Conservation (phyloP, 2,888 invertebrate species). For the Ectemnius continuus region DNA sequence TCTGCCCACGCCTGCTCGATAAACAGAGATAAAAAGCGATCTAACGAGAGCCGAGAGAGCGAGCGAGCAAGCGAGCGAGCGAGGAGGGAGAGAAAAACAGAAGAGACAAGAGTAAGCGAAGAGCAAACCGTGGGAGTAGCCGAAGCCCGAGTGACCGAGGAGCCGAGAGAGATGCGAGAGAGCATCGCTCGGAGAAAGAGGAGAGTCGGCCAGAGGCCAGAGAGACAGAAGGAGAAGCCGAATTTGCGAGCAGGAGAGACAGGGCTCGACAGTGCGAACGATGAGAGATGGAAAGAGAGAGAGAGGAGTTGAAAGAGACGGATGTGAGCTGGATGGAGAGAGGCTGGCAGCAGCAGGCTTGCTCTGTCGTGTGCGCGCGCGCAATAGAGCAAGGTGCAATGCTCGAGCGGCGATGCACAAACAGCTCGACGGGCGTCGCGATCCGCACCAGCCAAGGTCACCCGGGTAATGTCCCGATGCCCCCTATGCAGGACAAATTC, state of each 20-base stretch:
- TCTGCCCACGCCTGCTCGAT: slow-evolving; percentile 59
- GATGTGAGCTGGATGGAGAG: slow-evolving; percentile 27
- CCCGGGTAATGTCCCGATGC: slow-evolving; percentile 78
- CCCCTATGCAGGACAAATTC: slow-evolving; percentile 77
- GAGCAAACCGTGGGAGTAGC: slow-evolving; percentile 54
- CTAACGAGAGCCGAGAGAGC: slow-evolving; percentile 14
- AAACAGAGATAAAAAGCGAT: slow-evolving; percentile 33
- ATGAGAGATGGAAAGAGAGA: slow-evolving; percentile 29
- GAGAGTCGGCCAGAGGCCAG: not conserved
- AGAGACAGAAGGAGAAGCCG: slow-evolving; percentile 22
- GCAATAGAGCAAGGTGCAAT: slow-evolving; percentile 76
- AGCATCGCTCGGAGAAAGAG: slow-evolving; percentile 10
- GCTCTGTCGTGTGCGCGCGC: slow-evolving; percentile 48
- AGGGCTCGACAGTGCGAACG: slow-evolving; percentile 22
- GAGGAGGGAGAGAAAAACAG: no score
- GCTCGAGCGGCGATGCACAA: slow-evolving; percentile 73
- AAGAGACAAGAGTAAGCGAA: slow-evolving; percentile 17
- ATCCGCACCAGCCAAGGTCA: slow-evolving; percentile 75
- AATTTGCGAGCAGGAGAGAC: slow-evolving; percentile 20
- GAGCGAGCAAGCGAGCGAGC: no score
- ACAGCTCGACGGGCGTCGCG: slow-evolving; percentile 66
- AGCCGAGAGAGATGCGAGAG: slow-evolving; percentile 22
- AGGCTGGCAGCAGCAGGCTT: slow-evolving; percentile 9
- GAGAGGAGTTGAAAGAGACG: slow-evolving; percentile 31
- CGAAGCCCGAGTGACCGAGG: slow-evolving; percentile 32